These are phyloP conservation scores for Polyommatus icarus DNA, from an alignment of 2,888 invertebrate genomes.

Conservation along the genomic window DNA sequence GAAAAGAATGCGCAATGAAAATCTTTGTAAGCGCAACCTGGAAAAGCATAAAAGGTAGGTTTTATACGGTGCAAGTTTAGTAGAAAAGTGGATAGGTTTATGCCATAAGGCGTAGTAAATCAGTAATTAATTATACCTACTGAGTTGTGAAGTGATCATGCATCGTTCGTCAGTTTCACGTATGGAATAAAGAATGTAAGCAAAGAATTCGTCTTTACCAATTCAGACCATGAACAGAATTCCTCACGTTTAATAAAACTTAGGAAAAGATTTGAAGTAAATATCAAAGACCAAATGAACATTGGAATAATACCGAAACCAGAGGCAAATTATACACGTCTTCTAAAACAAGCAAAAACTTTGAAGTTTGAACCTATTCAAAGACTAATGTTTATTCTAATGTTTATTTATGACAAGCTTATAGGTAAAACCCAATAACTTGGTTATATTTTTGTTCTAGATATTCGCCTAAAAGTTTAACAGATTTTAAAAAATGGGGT, in stretches of 20 bases:
- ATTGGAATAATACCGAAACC: too few species aligned
- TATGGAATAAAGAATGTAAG: too few species aligned
- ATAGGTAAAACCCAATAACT: background rate
- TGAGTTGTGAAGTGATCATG: background rate
- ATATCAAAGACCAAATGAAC: too few species aligned
- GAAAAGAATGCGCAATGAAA: background rate
- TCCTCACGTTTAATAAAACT: too few species aligned
- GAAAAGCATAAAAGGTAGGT: background rate
- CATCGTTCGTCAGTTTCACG: too few species aligned
- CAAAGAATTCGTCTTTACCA: too few species aligned
- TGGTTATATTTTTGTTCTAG: constrained; percentile 1
- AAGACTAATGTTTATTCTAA: background rate
- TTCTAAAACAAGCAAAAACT: too few species aligned
- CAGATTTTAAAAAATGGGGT: background rate
- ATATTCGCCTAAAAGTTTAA: background rate
- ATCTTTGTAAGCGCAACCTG: background rate
- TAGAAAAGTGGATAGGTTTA: background rate
- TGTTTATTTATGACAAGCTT: background rate
- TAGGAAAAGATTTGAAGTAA: too few species aligned
- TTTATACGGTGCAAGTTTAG: background rate
- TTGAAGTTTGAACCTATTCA: too few species aligned
- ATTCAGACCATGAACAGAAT: too few species aligned
- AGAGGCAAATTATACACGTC: too few species aligned
- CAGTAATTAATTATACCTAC: background rate
- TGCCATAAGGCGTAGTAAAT: background rate